Conservation (phyloP, 92 coral and sea anemone genomes). For the Phenganax marumi region DNA sequence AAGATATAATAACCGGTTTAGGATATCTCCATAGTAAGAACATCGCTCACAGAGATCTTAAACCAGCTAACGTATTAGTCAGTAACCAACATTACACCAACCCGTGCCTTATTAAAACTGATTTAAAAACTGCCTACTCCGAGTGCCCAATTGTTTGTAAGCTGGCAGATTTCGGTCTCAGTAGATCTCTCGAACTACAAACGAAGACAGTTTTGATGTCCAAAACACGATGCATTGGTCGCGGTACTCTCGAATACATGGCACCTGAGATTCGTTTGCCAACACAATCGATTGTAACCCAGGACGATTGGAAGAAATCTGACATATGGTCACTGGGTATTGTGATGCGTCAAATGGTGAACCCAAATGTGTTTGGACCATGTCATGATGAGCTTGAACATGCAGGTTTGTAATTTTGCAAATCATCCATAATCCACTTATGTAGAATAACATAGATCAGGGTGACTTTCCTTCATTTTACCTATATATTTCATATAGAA, state of each 20-base stretch:
- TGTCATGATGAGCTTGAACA: too few species aligned
- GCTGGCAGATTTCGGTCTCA: neutral
- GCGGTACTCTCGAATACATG: conserved; percentile 13
- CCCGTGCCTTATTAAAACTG: too few species aligned
- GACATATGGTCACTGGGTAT: conserved; percentile 26
- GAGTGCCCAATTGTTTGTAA: neutral
- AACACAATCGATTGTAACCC: neutral
- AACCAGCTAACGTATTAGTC: too few species aligned
- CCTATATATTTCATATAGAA: too few species aligned
- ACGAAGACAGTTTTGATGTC: conserved; percentile 16
- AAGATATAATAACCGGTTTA: too few species aligned
- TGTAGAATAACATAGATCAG: too few species aligned
- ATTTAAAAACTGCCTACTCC: too few species aligned
- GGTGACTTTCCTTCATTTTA: too few species aligned
- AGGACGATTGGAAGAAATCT: conserved; percentile 14
- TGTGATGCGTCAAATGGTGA: conserved; percentile 10
- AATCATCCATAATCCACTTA: too few species aligned
- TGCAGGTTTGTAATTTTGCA: neutral
- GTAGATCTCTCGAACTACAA: conserved; percentile 13
- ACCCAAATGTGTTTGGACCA: conserved; percentile 15
- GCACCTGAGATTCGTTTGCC: conserved; percentile 19
- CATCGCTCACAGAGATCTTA: too few species aligned
- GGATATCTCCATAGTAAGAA: too few species aligned
- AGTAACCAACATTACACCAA: too few species aligned
- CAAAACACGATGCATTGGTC: conserved; percentile 15